Base-by-base conservation (phyloP, 2,113 vertebrate species). In the Nansenia antarctica region DNA sequence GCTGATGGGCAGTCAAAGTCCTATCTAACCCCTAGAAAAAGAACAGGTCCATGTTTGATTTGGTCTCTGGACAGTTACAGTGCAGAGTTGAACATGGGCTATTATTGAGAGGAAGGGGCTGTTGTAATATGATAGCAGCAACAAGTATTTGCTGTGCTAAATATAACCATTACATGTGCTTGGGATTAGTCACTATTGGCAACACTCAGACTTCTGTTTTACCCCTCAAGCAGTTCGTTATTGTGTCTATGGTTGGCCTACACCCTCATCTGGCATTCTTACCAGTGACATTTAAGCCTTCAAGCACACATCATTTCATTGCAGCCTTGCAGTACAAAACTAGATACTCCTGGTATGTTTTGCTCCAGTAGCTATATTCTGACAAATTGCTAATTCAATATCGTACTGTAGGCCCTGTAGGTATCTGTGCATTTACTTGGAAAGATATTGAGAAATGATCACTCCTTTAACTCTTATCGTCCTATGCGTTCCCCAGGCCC, bases 401-500 rank as follows among this genome's bases (percentile, higher is more conserved):
- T n/a, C n/a, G n/a, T n/a, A n/a, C n/a, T n/a, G n/a, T n/a, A n/a
- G n/a, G n/a, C n/a, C n/a, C n/a, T n/a, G n/a, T n/a, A n/a, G n/a
- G n/a, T n/a, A n/a, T n/a, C n/a, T n/a, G n/a, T n/a, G 0, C n/a
- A 49, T 47, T 47, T 15, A 47, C 18, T 49, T 49, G n/a, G 45
- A 49, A 49, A 49, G n/a, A n/a, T n/a, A n/a, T 12, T 47, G 14
- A 47, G 42, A 47, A 47, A 18, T 47, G 14, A 12, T 47, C 42
- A 47, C 42, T 47, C 14, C 42, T 4, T 3, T 47, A n/a, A 1
- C 42, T 47, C 42, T 47, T 47, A 12, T 47, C 26, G 14, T 29
- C 27, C 29, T 30, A 26, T 58, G 26, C 26, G 12, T 55, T 4
- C 29, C 14, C 2, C 87, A 99, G 97, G 96, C 96, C 68, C 95